Base-by-base conservation (phyloP, 2,888 invertebrate species). In the Cheilosia grossa region DNA sequence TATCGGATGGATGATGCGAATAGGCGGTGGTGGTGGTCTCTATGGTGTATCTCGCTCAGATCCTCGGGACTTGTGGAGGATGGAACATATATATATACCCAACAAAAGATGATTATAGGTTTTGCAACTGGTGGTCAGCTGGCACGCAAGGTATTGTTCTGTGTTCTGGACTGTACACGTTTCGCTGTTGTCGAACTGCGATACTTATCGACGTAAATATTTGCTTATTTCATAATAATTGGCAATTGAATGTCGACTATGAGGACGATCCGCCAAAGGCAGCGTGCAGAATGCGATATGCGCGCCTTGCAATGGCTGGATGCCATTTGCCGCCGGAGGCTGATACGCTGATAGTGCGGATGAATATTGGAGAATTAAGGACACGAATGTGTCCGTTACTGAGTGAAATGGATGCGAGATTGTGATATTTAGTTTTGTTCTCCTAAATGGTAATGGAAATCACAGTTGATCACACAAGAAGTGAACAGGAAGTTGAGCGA, bases 171-270 rank as follows among this genome's bases (percentile, higher is more conserved):
- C 17, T 47, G 47, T 47, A 24, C 42, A 24, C n/a, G 47, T 27
- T 27, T 44, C 33, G 24, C 30, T 49, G 58, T 53, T 75, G 83
- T 70, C 75, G 83, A 66, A 70, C 59, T 75, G 64, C 64, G 85
- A 85, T 85, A 85, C 81, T 75, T 85, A 85, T 85, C 85, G 81
- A 73, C 85, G 75, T 77, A 85, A 85, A 85, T 85, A 85, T 85
- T 85, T 85, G 85, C 85, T 85, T 85, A 85, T 85, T 85, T 81
- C 81, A 81, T 85, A 85, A 81, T 85, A 85, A 85, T 85, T 85
- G 85, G 85, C 85, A 81, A 85, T 85, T 85, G 85, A 81, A 85
- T 85, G 75, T 80, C 74, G 83, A 80, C 74, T 75, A 54, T 24
- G 64, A 73, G 63, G 58, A 56, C 49, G 67, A 42, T 44, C 51